These are phyloP conservation scores for Syritta pipiens DNA, from an alignment of 2,888 invertebrate genomes.

Conservation along the genomic window DNA sequence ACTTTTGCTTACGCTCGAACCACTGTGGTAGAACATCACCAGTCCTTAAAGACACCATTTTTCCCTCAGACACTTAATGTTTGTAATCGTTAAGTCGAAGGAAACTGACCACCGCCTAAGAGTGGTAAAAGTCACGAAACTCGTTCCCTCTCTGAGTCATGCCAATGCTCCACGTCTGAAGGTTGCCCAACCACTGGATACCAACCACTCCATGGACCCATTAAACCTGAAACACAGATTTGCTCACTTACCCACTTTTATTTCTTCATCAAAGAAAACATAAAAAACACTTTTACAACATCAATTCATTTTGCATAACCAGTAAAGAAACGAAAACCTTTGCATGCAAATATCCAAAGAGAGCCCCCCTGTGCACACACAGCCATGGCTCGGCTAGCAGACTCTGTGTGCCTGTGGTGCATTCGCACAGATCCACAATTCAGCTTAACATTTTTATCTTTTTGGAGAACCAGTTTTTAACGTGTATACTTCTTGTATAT, in stretches of 20 bases:
- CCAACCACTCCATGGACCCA: background rate
- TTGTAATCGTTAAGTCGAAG: too few species aligned
- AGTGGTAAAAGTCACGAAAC: too few species aligned
- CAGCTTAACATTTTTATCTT: constrained; percentile 17
- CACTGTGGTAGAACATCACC: too few species aligned
- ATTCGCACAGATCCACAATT: constrained; percentile 34
- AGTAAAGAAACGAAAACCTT: constrained; percentile 21
- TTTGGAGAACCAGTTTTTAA: constrained; percentile 52
- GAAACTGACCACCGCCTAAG: too few species aligned
- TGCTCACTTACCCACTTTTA: constrained; percentile 4
- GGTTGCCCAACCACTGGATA: too few species aligned
- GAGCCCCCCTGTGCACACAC: background rate
- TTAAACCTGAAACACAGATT: constrained; percentile 5
- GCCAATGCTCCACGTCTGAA: too few species aligned
- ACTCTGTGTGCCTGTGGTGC: too few species aligned
- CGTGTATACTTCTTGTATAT: constrained; percentile 1
- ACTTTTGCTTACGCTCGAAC: too few species aligned
- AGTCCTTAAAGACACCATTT: too few species aligned
- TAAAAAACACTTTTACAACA: background rate
- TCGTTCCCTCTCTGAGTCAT: too few species aligned
- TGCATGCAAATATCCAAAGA: constrained; percentile 22
- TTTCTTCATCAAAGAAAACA: background rate
- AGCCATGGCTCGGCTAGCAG: constrained; percentile 15
- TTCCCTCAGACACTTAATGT: too few species aligned
- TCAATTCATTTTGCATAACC: constrained; percentile 20